phyloP scores from a whole-genome alignment of 2,888 invertebrate species.

The Eupithecia pulchellata region DNA sequence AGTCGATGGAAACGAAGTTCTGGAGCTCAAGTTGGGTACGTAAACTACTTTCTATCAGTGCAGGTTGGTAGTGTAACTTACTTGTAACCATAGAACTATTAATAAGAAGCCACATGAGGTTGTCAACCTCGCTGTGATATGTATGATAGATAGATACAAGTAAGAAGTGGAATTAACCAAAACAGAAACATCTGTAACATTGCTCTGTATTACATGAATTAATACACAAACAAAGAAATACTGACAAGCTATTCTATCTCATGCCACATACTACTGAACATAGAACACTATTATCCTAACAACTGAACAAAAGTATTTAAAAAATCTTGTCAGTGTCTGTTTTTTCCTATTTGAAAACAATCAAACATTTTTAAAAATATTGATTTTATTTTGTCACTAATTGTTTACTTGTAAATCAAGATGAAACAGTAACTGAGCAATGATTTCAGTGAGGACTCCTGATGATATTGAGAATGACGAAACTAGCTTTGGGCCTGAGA shows the following conservation, averaged over 20 bases:
- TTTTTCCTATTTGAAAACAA: background rate
- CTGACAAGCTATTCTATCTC: background rate
- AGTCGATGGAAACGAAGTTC: conserved; percentile 84
- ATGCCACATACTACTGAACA: background rate
- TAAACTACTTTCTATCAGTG: conserved; percentile 4
- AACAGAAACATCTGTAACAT: background rate
- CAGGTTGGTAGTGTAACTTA: background rate
- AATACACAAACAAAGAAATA: background rate
- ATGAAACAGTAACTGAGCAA: background rate
- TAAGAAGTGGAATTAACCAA: background rate
- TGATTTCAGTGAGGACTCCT: conserved; percentile 83
- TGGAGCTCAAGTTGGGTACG: conserved; percentile 68
- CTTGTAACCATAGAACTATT: conserved; percentile 1
- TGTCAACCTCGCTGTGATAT: conserved; percentile 14
- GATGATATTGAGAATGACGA: conserved; percentile 88
- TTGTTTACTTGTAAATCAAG: background rate
- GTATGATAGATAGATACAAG: no score
- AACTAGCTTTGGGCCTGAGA: conserved; percentile 90
- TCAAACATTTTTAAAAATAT: background rate
- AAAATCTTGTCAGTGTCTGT: background rate
- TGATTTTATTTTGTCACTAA: background rate
- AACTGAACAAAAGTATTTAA: background rate
- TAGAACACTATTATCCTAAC: no score
- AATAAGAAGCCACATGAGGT: conserved; percentile 2
- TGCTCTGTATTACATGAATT: background rate